phyloP scores from a whole-genome alignment of 2,797 vertebrate species.

The Molossus alvarezi region DNA sequence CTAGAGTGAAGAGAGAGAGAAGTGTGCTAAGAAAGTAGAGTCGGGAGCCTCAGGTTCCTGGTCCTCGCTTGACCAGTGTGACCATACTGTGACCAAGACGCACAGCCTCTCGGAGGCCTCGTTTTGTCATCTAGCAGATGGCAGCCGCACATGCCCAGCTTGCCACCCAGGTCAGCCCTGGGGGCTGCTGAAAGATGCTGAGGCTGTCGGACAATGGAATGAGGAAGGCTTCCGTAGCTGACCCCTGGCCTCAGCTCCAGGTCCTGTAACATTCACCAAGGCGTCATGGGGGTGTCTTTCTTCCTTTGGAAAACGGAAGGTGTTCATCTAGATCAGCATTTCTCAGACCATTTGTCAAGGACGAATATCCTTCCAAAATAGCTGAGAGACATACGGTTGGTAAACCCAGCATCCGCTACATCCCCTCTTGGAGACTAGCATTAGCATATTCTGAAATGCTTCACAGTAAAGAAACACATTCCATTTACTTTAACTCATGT shows the following conservation, averaged over 20 bases:
- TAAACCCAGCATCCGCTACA: neutral
- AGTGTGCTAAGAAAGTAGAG: fast-evolving
- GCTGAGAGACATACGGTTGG: neutral
- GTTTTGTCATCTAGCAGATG: neutral
- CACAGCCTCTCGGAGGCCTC: neutral
- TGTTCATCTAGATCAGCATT: neutral
- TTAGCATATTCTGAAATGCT: neutral
- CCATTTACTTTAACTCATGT: neutral
- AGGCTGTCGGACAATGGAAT: neutral
- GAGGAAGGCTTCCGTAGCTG: neutral
- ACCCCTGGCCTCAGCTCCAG: neutral
- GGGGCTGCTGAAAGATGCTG: neutral
- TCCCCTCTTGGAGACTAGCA: neutral
- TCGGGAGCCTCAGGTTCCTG: neutral
- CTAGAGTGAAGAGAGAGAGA: neutral
- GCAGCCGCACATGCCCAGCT: neutral
- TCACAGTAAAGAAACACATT: neutral
- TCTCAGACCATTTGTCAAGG: constrained; percentile 1
- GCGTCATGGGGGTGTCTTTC: neutral
- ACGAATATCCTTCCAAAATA: neutral
- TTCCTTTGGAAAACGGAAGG: neutral
- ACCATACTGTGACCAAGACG: fast-evolving
- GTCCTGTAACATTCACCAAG: neutral
- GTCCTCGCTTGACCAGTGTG: neutral
- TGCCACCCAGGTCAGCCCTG: too few species aligned